Conservation (phyloP, 1,140 invertebrate genomes). For the Calephelis virginiensis region DNA sequence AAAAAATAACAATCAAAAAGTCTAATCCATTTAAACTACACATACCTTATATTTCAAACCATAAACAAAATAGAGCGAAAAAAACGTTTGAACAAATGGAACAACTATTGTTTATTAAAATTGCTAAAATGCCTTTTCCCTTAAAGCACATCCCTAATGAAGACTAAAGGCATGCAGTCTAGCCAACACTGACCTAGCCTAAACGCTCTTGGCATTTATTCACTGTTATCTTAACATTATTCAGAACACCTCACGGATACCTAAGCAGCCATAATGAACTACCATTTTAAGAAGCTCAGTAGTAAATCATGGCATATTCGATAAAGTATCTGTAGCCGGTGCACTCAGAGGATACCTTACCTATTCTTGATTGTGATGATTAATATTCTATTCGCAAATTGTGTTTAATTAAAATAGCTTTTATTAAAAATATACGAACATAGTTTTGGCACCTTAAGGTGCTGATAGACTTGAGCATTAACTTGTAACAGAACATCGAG, state of each 20-base stretch:
- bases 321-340: conserved; percentile 31
- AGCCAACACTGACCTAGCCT: conserved; percentile 27
- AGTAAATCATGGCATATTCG: conserved; percentile 38
- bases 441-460: no score
- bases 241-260: conserved; percentile 43
- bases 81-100: background rate
- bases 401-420: conserved; percentile 5
- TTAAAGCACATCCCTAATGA: conserved; percentile 28
- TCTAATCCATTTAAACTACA: no score
- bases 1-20: no score
- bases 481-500: no score
- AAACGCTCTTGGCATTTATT: conserved; percentile 37
- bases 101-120: conserved; percentile 5
- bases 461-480: no score
- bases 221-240: conserved; percentile 44
- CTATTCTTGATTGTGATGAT: conserved; percentile 17
- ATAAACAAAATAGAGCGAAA: no score
- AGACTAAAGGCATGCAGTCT: conserved; percentile 27
- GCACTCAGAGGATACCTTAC: conserved; percentile 8
- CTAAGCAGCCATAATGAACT: conserved; percentile 44
- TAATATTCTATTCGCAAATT: conserved; percentile 21
- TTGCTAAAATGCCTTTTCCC: conserved; percentile 7
- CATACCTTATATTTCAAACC: no score
- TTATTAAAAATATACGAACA: background rate
- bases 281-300: conserved; percentile 39